phyloP scores from a whole-genome alignment of 2,113 vertebrate genomes.

The Platichthys flesus region DNA sequence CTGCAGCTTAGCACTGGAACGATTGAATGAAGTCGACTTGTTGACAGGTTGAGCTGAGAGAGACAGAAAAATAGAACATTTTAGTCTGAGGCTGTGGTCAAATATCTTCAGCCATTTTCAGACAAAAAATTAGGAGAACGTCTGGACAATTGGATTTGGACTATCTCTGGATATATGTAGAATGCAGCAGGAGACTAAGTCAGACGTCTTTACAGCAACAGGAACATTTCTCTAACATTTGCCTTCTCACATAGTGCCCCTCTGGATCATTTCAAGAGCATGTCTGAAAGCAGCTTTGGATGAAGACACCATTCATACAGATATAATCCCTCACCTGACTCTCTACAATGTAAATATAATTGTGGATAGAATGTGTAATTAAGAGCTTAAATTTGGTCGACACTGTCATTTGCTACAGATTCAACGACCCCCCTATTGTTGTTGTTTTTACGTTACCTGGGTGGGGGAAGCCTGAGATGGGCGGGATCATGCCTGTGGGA shows the following conservation, averaged over 20 bases:
- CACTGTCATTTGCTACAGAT: neutral
- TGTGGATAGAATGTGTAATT: conserved; percentile 1
- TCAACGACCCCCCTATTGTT: neutral
- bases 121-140: neutral
- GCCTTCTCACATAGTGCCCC: no score
- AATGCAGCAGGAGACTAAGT: no score
- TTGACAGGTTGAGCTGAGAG: conserved; percentile 87
- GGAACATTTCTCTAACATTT: no score
- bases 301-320: neutral
- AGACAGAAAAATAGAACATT: neutral
- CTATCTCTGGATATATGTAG: neutral
- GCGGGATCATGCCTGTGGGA: conserved; percentile 87
- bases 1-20: conserved; percentile 90
- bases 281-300: neutral
- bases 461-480: conserved; percentile 92
- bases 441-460: conserved; percentile 77
- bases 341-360: conserved; percentile 6
- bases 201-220: no score
- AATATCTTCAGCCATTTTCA: neutral
- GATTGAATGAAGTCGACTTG: conserved; percentile 94
- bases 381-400: conserved; percentile 5
- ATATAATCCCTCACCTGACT: neutral
- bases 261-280: no score
- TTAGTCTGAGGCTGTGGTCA: neutral
- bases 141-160: no score